phyloP scores from a whole-genome alignment of 2,797 vertebrate species.

The Tapirus indicus region DNA sequence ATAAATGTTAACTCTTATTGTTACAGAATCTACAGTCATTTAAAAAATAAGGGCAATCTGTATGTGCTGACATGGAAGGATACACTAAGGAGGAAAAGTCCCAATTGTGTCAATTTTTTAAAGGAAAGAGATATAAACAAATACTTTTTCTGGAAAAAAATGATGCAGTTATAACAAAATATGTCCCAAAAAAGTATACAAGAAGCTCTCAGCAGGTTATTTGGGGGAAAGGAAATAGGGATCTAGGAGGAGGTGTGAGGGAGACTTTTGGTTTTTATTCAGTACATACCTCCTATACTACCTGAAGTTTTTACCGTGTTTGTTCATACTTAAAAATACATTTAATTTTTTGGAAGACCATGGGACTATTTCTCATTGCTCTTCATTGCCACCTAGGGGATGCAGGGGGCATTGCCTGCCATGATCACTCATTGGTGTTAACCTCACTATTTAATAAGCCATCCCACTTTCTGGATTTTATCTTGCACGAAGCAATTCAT shows the following conservation, averaged over 20 bases:
- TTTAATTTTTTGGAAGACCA: neutral
- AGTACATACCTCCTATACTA: neutral
- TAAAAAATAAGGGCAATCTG: neutral
- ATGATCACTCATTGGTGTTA: neutral
- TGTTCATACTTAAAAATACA: constrained; percentile 7
- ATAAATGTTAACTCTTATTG: neutral
- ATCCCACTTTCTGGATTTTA: neutral
- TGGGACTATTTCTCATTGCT: neutral
- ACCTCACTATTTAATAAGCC: neutral
- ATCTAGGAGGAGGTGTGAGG: neutral
- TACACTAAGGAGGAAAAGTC: neutral
- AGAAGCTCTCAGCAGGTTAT: constrained; percentile 26
- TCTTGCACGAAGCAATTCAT: neutral
- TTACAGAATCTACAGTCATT: neutral
- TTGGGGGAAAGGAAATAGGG: neutral
- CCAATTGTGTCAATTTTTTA: neutral
- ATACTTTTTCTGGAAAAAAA: neutral
- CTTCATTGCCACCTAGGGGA: constrained; percentile 17
- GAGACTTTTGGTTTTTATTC: neutral
- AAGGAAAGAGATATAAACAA: neutral
- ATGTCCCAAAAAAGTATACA: neutral
- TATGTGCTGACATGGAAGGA: neutral
- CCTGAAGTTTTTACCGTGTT: neutral
- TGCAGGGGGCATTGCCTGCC: neutral
- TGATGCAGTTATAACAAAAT: neutral